Evolutionary conservation across 2,113 vertebrate genomes (phyloP), one percentile per base, ranked within the genome.

Genomic region (Hippopotamus amphibius): DNA sequence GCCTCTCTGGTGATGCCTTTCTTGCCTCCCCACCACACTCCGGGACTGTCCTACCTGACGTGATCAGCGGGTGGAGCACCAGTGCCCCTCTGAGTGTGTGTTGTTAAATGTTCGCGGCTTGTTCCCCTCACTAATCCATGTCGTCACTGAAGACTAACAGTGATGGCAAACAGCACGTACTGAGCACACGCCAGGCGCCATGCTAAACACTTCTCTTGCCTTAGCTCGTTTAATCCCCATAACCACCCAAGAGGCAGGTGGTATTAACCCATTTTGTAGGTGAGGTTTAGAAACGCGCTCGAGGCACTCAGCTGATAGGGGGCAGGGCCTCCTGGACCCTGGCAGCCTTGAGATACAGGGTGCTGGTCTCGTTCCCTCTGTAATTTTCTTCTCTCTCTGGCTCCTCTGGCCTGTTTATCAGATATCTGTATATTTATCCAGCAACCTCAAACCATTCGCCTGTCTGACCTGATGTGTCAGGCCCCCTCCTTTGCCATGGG

Each of bases 111-210:
- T 55, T 2, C 22, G 2, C 7, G 71, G 33, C 84, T 43, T 16
- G 2, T 17, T 43, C 37, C 61, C 50, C 24, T 71, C 30, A 0
- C 65, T 63, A 3, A 3, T 33, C 26, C 41, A 0, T 0, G 1
- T 30, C 59, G 79, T 86, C 48, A 4, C 0, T 24, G 68, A 55
- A 50, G 55, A 48, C 48, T 41, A 33, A 72, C 5, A 13, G 0
- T 15, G 11, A 43, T 0, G 53, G 65, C 43, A 33, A 8, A 26
- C 11, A 19, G 41, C 53, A 9, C 81, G 79, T 5, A 9, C 26
- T 0, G n/a, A 53, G 19, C 72, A 28, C 28, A 55, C 65, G 3
- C 91, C 43, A 10, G 80, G 57, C 5, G 9, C 80, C 10, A 2
- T 6, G 37, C 94, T 57, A 13, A 55, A 53, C 28, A 0, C 37